Evolutionary conservation across 1,140 invertebrate genomes (phyloP).

Genomic region (Caenorhabditis latens): DNA sequence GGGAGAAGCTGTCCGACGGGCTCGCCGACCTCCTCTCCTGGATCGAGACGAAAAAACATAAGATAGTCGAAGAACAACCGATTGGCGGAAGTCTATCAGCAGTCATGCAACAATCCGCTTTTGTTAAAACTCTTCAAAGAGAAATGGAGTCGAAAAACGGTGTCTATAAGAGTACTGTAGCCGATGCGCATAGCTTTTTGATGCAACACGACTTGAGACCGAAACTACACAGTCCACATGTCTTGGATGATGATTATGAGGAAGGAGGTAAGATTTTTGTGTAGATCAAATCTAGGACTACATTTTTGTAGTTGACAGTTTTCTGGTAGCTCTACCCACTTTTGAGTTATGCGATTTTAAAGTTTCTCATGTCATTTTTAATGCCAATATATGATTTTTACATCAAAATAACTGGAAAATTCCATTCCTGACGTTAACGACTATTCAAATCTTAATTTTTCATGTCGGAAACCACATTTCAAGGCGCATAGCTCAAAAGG

Average conservation of each 20-base stretch:
- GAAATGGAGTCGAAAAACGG: conserved; percentile 71
- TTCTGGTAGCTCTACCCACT: not conserved
- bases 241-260: conserved; percentile 66
- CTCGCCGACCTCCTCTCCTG: conserved; percentile 71
- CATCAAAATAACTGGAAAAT: too few relatives aligned
- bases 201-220: conserved; percentile 77
- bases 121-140: conserved; percentile 58
- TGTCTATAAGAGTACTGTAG: conserved; percentile 69
- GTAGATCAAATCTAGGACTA: not conserved
- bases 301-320: not conserved
- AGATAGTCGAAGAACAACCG: conserved; percentile 63
- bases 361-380: too few relatives aligned
- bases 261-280: not conserved
- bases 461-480: too few relatives aligned
- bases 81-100: conserved; percentile 56
- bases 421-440: too few relatives aligned
- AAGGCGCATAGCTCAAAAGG: too few relatives aligned
- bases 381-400: too few relatives aligned
- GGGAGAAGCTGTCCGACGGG: conserved; percentile 71
- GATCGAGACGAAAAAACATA: conserved; percentile 70
- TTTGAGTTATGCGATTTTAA: not conserved
- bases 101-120: conserved; percentile 55
- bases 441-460: too few relatives aligned
- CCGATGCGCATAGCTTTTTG: conserved; percentile 71
- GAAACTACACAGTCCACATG: conserved; percentile 67